These are phyloP conservation scores for Notothenia coriiceps DNA, from an alignment of 2,113 vertebrate species.

Conservation along the genomic window DNA sequence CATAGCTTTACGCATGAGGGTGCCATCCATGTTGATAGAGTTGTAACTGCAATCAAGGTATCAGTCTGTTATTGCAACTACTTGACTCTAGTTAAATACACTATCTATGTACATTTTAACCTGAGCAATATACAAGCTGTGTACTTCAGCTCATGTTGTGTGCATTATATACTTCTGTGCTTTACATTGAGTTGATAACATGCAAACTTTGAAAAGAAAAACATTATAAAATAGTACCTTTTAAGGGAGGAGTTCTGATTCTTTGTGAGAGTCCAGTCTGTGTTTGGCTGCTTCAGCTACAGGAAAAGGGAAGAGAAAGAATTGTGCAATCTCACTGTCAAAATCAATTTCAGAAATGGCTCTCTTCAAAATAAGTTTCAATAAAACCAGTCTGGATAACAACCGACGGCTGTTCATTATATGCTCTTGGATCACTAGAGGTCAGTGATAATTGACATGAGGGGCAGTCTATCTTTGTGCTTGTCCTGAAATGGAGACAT, in stretches of 20 bases:
- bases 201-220: neutral
- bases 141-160: neutral
- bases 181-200: neutral
- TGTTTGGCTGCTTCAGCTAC: constrained; percentile 91
- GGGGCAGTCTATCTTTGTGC: constrained; percentile 33
- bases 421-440: constrained; percentile 23
- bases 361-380: neutral
- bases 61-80: constrained; percentile 10
- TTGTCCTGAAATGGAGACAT: constrained; percentile 41
- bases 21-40: constrained; percentile 91
- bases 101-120: neutral
- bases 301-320: constrained; percentile 32
- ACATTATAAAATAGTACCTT: constrained; percentile 80
- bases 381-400: neutral
- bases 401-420: neutral
- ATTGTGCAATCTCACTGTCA: neutral
- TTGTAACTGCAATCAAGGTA: constrained; percentile 81
- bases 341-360: neutral
- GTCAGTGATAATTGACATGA: constrained; percentile 41
- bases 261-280: constrained; percentile 88
- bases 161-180: neutral
- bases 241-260: constrained; percentile 87
- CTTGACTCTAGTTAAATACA: neutral
- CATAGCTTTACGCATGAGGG: constrained; percentile 86
- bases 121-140: neutral